Conservation (phyloP, 2,888 invertebrate genomes). For the Gryllus longicercus region DNA sequence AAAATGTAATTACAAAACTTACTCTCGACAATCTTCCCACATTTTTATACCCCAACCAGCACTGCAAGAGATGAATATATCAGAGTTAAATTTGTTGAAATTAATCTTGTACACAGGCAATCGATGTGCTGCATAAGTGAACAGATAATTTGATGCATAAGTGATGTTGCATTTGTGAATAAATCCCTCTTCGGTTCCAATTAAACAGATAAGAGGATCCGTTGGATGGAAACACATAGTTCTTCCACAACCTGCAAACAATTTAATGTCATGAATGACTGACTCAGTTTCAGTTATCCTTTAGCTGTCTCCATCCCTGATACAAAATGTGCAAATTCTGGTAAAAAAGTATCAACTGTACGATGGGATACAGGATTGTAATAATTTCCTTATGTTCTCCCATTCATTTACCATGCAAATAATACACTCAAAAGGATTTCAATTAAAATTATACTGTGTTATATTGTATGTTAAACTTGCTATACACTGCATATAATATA, state of each 20-base stretch:
- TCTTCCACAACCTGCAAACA: slow-evolving; percentile 71
- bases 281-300: too few relatives aligned
- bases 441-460: too few relatives aligned
- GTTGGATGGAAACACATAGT: slow-evolving; percentile 85
- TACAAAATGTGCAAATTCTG: too few relatives aligned
- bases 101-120: slow-evolving; percentile 86
- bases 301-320: too few relatives aligned
- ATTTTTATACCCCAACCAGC: slow-evolving; percentile 95
- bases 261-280: not conserved
- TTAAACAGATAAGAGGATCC: slow-evolving; percentile 74
- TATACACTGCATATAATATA: too few relatives aligned
- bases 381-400: too few relatives aligned
- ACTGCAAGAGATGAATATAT: slow-evolving; percentile 88
- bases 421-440: too few relatives aligned
- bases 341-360: too few relatives aligned
- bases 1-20: slow-evolving; percentile 42
- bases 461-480: too few relatives aligned
- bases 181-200: slow-evolving; percentile 89
- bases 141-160: slow-evolving; percentile 71
- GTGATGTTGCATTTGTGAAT: slow-evolving; percentile 89
- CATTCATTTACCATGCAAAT: too few relatives aligned
- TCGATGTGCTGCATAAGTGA: slow-evolving; percentile 73
- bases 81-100: slow-evolving; percentile 82
- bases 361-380: too few relatives aligned
- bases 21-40: slow-evolving; percentile 85